Evolutionary conservation across 2,113 vertebrate species (phyloP).

Genomic region (Cyanistes caeruleus): DNA sequence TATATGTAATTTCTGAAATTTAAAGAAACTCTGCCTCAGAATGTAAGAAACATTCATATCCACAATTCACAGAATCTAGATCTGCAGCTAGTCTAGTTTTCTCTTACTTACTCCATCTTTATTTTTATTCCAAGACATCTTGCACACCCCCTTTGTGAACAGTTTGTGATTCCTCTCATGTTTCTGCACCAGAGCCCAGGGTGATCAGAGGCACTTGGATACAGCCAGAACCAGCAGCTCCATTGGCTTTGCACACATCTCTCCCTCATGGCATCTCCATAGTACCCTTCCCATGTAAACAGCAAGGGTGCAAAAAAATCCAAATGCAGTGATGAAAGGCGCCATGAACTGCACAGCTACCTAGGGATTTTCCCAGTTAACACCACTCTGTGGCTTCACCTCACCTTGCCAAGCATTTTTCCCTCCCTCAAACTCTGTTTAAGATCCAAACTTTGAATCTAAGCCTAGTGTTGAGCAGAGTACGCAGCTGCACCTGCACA

Average conservation of each 20-base stretch:
- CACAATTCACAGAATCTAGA: not conserved
- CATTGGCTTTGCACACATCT: not conserved
- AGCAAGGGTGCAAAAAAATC: not conserved
- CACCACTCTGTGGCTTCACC: not conserved
- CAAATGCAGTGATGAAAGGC: not conserved
- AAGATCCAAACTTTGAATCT: not conserved
- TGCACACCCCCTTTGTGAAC: fast-evolving
- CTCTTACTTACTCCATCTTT: not conserved
- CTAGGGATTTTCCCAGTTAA: not conserved
- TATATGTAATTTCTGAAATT: not conserved
- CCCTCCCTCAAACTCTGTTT: not conserved
- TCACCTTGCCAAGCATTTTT: not conserved
- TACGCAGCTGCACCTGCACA: not conserved
- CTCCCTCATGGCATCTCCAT: not conserved
- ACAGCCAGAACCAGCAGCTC: not conserved
- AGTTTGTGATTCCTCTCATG: not conserved
- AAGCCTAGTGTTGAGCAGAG: not conserved
- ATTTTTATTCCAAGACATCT: not conserved
- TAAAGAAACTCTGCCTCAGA: not conserved
- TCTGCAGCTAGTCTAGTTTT: not conserved
- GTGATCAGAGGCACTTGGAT: not conserved
- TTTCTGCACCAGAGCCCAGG: not conserved
- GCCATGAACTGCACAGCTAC: not conserved
- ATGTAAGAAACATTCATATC: not conserved
- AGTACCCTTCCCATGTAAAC: not conserved